phyloP scores from a whole-genome alignment of 2,888 invertebrate species.

The Acanthosepion esculentum region DNA sequence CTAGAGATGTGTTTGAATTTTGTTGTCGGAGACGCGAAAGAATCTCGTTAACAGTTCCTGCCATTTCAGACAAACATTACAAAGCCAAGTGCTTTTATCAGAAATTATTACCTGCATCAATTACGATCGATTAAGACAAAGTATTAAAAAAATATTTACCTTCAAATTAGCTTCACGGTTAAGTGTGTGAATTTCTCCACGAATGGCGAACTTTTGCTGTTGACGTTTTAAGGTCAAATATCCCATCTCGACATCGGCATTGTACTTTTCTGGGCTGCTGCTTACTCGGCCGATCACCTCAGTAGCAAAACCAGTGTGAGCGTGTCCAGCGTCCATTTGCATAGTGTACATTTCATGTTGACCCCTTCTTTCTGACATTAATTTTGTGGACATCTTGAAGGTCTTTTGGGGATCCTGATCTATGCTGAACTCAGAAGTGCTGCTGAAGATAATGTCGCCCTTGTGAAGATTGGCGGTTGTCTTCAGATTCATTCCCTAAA shows the following conservation, averaged over 20 bases:
- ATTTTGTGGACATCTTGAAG: neutral
- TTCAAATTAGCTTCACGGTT: neutral
- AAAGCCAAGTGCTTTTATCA: too few species aligned
- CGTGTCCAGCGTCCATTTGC: conserved; percentile 11
- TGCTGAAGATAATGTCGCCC: neutral
- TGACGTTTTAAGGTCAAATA: neutral
- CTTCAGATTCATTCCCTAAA: conserved; percentile 17
- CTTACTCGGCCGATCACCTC: neutral
- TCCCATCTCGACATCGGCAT: conserved; percentile 20
- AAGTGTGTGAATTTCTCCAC: neutral
- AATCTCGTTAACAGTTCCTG: too few species aligned
- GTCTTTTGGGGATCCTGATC: neutral
- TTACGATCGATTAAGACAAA: too few species aligned
- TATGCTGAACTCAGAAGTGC: neutral
- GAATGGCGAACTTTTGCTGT: neutral
- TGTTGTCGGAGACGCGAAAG: too few species aligned
- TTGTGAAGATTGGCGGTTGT: neutral
- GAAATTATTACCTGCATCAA: too few species aligned
- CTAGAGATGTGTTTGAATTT: too few species aligned
- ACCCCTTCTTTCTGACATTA: neutral
- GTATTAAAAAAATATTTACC: neutral
- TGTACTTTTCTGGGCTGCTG: neutral
- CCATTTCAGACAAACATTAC: too few species aligned
- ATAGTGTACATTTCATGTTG: neutral
- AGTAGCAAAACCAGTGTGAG: neutral